Conservation (phyloP, 2,797 vertebrate genomes). For the Pseudochirops corinnae region DNA sequence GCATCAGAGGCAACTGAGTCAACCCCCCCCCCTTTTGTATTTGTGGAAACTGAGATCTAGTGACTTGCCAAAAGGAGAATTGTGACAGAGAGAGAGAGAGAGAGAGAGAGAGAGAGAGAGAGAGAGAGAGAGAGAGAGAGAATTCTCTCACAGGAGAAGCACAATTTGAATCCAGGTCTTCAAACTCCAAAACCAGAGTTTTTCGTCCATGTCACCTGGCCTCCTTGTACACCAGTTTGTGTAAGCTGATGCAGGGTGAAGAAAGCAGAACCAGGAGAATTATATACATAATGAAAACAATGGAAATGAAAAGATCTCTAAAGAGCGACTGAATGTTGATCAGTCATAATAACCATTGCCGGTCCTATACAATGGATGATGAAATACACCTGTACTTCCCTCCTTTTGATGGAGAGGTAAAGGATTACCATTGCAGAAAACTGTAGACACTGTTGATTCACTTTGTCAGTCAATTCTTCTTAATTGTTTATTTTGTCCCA, state of each 20-base stretch:
- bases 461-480: background rate
- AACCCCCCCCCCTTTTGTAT: background rate
- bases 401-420: background rate
- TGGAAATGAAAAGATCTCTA: background rate
- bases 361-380: background rate
- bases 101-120: no score
- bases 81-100: no score
- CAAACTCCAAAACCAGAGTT: background rate
- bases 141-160: background rate
- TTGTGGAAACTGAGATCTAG: background rate
- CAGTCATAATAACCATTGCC: background rate
- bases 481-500: background rate
- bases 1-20: background rate
- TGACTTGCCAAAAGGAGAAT: background rate
- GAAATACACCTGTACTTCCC: background rate
- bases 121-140: no score
- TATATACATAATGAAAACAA: background rate
- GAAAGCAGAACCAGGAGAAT: background rate
- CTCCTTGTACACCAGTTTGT: background rate
- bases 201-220: background rate
- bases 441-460: background rate
- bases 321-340: background rate
- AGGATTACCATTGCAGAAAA: background rate
- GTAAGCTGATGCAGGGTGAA: background rate
- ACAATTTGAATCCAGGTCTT: background rate